Conservation (phyloP, 2,113 vertebrate species). For the Dolichallabes microphthalmus region DNA sequence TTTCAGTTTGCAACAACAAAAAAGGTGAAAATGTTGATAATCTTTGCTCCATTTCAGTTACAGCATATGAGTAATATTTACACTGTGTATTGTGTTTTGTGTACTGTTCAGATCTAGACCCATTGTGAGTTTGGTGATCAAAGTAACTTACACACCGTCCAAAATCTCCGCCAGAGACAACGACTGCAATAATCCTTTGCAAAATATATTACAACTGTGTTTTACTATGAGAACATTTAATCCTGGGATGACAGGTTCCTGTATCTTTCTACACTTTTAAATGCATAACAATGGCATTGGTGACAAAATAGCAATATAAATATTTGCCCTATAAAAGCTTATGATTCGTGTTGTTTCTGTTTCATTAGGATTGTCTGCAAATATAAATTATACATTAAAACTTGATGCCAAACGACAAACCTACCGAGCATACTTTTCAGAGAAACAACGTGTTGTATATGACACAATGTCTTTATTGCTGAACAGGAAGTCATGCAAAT, state of each 20-base stretch:
- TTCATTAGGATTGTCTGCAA: conserved; percentile 58
- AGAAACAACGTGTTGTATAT: conserved; percentile 11
- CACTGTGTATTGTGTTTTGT: conserved; percentile 25
- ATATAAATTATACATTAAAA: conserved; percentile 61
- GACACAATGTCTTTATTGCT: not conserved
- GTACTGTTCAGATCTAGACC: conserved; percentile 65
- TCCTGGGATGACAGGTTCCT: conserved; percentile 44
- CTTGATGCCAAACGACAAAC: conserved; percentile 65
- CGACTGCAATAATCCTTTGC: conserved; percentile 43
- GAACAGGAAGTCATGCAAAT: accelerated
- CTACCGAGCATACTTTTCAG: conserved; percentile 61
- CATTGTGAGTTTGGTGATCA: conserved; percentile 62
- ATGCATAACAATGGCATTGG: not conserved
- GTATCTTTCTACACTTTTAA: not conserved
- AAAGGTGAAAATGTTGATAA: not conserved
- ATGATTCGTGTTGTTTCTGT: not conserved
- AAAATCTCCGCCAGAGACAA: conserved; percentile 56
- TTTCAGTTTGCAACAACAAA: not conserved
- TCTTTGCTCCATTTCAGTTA: not conserved
- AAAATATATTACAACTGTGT: conserved; percentile 53
- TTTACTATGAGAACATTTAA: conserved; percentile 59
- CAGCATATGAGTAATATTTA: not conserved
- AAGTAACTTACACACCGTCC: conserved; percentile 52
- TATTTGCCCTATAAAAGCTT: not conserved
- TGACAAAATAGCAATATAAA: not conserved